Conservation (phyloP, 2,113 vertebrate genomes). For the Vombatus ursinus region DNA sequence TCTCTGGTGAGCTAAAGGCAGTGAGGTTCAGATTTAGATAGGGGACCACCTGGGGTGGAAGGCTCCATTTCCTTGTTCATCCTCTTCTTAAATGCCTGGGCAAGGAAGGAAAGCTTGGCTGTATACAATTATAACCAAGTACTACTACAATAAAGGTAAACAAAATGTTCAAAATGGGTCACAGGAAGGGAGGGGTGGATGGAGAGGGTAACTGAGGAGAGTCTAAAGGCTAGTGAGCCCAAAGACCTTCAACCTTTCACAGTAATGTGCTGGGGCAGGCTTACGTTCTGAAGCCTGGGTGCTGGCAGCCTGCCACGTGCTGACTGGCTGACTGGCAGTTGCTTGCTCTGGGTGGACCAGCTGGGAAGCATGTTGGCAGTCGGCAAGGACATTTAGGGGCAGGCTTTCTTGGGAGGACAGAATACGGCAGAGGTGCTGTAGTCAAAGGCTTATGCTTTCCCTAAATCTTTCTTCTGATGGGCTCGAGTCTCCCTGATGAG, state of each 20-base stretch:
- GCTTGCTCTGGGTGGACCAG: slow-evolving; percentile 52
- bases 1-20: neutral
- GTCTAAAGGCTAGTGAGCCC: slow-evolving; percentile 55
- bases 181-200: slow-evolving; percentile 2
- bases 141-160: slow-evolving; percentile 29
- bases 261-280: slow-evolving; percentile 46
- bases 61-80: slow-evolving; percentile 49
- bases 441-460: slow-evolving; percentile 54
- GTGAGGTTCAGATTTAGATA: neutral
- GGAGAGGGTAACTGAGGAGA: slow-evolving; percentile 74
- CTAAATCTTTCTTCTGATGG: slow-evolving; percentile 68
- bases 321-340: slow-evolving; percentile 74
- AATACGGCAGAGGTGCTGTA: slow-evolving; percentile 54
- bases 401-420: slow-evolving; percentile 59
- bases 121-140: slow-evolving; percentile 47
- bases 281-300: slow-evolving; percentile 57
- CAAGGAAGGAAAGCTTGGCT: neutral
- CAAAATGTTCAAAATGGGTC: neutral
- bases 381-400: slow-evolving; percentile 56
- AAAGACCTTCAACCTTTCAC: slow-evolving; percentile 75
- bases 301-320: slow-evolving; percentile 70
- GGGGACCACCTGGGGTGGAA: slow-evolving; percentile 12
- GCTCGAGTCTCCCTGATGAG: slow-evolving; percentile 63
- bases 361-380: slow-evolving; percentile 75
- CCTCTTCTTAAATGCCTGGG: slow-evolving; percentile 7